A percentile compares a stretch with the other conserved stretches of the same genome.
These are phyloP conservation scores for Pholis gunnellus DNA, from an alignment of 2,113 vertebrate genomes.

Conservation along the genomic window DNA sequence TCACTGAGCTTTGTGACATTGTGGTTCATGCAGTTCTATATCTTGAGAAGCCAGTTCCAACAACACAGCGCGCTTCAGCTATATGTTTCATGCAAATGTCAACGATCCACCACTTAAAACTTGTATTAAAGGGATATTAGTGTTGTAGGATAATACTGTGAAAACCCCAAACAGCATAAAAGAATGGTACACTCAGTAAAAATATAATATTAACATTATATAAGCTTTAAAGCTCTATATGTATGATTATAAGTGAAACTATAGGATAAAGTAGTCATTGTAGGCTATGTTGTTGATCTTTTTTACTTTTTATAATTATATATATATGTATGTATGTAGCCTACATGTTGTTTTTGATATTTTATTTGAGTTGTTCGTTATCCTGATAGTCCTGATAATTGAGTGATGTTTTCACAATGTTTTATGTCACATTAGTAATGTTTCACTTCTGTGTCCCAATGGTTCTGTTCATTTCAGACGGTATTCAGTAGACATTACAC, in stretches of 20 bases:
- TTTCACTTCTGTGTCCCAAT: constrained; percentile 18
- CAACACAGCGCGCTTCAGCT: background rate
- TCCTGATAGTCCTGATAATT: background rate
- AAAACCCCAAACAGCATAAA: background rate
- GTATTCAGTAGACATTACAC: constrained; percentile 36
- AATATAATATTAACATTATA: background rate
- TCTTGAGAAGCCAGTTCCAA: background rate
- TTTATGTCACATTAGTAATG: constrained; percentile 13
- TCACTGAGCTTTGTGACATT: background rate
- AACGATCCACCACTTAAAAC: background rate
- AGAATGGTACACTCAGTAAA: background rate
- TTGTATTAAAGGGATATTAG: background rate
- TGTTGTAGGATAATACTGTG: background rate
- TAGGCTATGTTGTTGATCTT: background rate
- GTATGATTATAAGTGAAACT: background rate
- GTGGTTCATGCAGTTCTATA: background rate
- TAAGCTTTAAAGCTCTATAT: background rate
- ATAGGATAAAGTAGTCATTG: background rate
- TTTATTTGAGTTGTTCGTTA: background rate
- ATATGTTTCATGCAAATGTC: background rate
- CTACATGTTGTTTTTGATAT: background rate
- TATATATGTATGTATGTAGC: background rate
- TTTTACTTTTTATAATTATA: background rate
- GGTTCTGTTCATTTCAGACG: constrained; percentile 18
- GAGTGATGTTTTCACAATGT: background rate